phyloP scores from a whole-genome alignment of 1,140 invertebrate species.

The Bombus consobrinus region DNA sequence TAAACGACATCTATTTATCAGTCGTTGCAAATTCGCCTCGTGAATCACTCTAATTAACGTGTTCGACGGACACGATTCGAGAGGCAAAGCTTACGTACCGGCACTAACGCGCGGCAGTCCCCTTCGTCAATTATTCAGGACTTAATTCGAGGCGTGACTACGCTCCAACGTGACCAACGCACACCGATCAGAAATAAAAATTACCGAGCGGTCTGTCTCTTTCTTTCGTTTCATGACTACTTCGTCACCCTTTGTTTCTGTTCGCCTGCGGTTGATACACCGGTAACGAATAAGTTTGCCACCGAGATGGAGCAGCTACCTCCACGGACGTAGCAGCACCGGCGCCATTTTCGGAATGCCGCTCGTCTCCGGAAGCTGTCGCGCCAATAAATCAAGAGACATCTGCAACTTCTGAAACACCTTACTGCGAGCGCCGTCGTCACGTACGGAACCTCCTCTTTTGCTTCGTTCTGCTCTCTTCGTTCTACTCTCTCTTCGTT shows the following conservation, averaged over 20 bases:
- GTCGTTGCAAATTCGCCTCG: slow-evolving; percentile 43
- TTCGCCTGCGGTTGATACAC: neutral
- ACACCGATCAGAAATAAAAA: slow-evolving; percentile 62
- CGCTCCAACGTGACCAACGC: neutral
- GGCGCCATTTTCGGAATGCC: slow-evolving; percentile 68
- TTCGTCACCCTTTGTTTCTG: neutral
- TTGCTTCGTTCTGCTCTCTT: slow-evolving; percentile 45
- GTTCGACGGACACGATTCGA: slow-evolving; percentile 45
- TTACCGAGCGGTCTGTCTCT: slow-evolving; percentile 22
- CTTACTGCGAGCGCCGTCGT: slow-evolving; percentile 63
- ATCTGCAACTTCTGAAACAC: slow-evolving; percentile 70
- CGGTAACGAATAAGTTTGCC: slow-evolving; percentile 59
- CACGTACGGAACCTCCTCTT: slow-evolving; percentile 67
- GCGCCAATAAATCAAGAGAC: slow-evolving; percentile 71
- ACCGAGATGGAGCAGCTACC: slow-evolving; percentile 11
- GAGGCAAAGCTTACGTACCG: slow-evolving; percentile 55
- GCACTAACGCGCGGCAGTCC: slow-evolving; percentile 55
- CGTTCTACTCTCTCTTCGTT: slow-evolving; percentile 30
- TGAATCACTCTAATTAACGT: slow-evolving; percentile 68
- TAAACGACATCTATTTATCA: slow-evolving; percentile 65
- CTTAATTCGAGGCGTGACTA: slow-evolving; percentile 58
- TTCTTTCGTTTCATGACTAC: neutral
- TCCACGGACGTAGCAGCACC: neutral
- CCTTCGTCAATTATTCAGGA: slow-evolving; percentile 63
- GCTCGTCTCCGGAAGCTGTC: slow-evolving; percentile 70